Conservation (phyloP, 2,888 invertebrate genomes). For the Cyclophora punctaria region DNA sequence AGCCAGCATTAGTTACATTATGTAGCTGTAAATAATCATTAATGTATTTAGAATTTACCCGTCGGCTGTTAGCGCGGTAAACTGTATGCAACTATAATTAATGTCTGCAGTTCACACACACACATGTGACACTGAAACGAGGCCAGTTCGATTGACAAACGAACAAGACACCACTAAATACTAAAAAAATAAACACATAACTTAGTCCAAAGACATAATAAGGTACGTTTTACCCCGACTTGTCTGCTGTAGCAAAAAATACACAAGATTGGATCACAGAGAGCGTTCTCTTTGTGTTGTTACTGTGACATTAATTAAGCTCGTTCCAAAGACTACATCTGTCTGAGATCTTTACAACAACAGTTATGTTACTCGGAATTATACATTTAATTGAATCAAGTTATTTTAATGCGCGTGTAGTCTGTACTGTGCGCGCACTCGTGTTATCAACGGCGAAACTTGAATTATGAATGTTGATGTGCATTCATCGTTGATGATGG, state of each 20-base stretch:
- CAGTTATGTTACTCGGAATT: neutral
- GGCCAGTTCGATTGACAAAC: conserved; percentile 32
- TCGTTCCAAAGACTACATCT: conserved; percentile 3
- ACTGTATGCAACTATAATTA: conserved; percentile 16
- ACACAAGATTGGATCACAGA: conserved; percentile 5
- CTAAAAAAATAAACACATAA: conserved; percentile 20
- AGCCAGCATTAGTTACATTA: too few species aligned
- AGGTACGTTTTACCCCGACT: conserved; percentile 3
- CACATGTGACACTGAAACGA: conserved; percentile 18
- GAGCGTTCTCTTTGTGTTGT: conserved; percentile 5
- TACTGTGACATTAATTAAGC: conserved; percentile 10
- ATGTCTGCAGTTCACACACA: conserved; percentile 10
- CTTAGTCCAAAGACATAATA: conserved; percentile 20
- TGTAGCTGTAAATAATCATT: too few species aligned
- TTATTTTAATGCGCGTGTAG: too few species aligned
- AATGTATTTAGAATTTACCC: conserved; percentile 7
- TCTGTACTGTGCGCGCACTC: too few species aligned
- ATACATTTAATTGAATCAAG: too few species aligned
- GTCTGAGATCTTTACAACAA: neutral
- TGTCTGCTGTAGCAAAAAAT: conserved; percentile 12
- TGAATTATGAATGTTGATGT: too few species aligned
- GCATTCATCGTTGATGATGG: too few species aligned
- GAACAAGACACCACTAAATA: conserved; percentile 19
- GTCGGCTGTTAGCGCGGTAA: conserved; percentile 15
- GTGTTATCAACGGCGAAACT: too few species aligned